Evolutionary conservation across 2,888 invertebrate genomes (phyloP).

Genomic region (Meliscaeva auricollis): DNA sequence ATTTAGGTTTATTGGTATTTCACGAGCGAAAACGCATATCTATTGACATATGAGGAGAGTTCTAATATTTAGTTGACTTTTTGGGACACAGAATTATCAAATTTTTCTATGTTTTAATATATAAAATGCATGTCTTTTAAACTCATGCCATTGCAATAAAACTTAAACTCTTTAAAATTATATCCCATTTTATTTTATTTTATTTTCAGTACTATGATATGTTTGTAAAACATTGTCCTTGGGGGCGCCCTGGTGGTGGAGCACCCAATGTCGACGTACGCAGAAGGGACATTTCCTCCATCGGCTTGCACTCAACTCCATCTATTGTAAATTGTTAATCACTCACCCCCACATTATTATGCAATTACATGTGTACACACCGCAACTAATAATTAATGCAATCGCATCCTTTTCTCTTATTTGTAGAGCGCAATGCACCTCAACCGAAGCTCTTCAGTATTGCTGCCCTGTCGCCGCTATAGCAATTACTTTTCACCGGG

Average conservation of each 20-base stretch:
- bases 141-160: neutral
- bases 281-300: constrained; percentile 88
- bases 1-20: no score
- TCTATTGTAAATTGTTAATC: constrained; percentile 83
- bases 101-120: no score
- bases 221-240: constrained; percentile 90
- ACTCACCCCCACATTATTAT: constrained; percentile 31
- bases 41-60: no score
- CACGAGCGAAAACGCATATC: no score
- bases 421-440: constrained; percentile 79
- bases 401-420: constrained; percentile 42
- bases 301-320: constrained; percentile 88
- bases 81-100: no score
- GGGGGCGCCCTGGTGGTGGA: constrained; percentile 91
- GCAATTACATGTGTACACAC: neutral
- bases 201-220: constrained; percentile 86
- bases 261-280: constrained; percentile 89
- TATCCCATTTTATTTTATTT: constrained; percentile 20
- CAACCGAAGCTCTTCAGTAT: constrained; percentile 78
- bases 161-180: neutral
- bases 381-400: constrained; percentile 32
- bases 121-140: neutral
- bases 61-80: no score
- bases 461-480: constrained; percentile 81
- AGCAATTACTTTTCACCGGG: constrained; percentile 81